A percentile compares a stretch with the other conserved stretches of the same genome.
phyloP scores from a whole-genome alignment of 1,140 invertebrate species.

The Drosophila triauraria region DNA sequence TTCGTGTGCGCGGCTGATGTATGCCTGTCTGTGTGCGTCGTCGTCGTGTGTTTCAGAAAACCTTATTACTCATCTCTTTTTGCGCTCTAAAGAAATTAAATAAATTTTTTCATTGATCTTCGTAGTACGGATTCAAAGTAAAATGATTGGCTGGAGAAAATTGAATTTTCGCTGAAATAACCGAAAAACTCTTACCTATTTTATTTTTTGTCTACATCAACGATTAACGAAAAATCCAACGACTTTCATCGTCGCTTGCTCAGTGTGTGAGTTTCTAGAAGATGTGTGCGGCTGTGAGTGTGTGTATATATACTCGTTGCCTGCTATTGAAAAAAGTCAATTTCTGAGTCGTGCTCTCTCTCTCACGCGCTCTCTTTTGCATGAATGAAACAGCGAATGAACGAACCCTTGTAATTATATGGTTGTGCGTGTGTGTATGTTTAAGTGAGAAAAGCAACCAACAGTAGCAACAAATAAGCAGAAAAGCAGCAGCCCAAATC shows the following conservation, averaged over 20 bases:
- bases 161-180: conserved; percentile 47
- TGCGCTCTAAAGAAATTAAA: conserved; percentile 17
- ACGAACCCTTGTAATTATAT: conserved; percentile 72
- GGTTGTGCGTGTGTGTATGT: conserved; percentile 31
- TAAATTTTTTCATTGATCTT: background rate
- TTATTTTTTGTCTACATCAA: conserved; percentile 83
- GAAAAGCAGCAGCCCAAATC: conserved; percentile 27
- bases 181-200: conserved; percentile 67
- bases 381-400: conserved; percentile 65
- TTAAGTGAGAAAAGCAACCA: conserved; percentile 38
- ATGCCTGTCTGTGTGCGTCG: conserved; percentile 17
- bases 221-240: conserved; percentile 82
- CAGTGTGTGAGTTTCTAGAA: conserved; percentile 60
- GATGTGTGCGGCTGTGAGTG: conserved; percentile 50
- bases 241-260: conserved; percentile 76
- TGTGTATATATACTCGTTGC: conserved; percentile 61
- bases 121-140: background rate
- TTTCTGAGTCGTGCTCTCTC: conserved; percentile 59
- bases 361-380: conserved; percentile 45
- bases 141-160: conserved; percentile 9
- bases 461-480: conserved; percentile 71
- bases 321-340: conserved; percentile 74
- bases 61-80: conserved; percentile 71
- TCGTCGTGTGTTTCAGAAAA: conserved; percentile 40
- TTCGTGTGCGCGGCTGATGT: conserved; percentile 31